Conservation (phyloP, 1,140 invertebrate genomes). For the Eciton burchellii region DNA sequence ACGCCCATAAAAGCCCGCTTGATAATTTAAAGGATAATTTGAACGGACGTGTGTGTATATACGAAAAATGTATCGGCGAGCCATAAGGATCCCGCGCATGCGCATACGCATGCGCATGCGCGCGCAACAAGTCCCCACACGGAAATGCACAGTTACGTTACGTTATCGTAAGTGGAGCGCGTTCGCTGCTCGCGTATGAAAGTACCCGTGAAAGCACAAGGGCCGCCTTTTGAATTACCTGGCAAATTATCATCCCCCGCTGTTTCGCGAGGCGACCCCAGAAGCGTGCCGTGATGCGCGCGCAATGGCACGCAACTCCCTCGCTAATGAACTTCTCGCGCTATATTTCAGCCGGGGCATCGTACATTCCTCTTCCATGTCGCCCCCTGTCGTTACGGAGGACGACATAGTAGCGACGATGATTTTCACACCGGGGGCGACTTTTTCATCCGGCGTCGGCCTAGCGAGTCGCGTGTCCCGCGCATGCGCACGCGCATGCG, state of each 20-base stretch:
- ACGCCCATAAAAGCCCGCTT: constrained; percentile 2
- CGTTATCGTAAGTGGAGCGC: constrained; percentile 58
- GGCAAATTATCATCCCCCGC: constrained; percentile 67
- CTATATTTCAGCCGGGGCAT: constrained; percentile 17
- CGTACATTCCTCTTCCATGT: constrained; percentile 44
- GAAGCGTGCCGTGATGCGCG: constrained; percentile 57
- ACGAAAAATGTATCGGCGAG: constrained; percentile 7
- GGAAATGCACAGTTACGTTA: constrained; percentile 56
- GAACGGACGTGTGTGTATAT: not conserved
- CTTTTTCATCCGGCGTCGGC: constrained; percentile 31
- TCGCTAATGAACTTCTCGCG: constrained; percentile 65
- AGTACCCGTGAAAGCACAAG: constrained; percentile 64
- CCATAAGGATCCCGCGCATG: not conserved
- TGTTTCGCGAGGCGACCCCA: constrained; percentile 55
- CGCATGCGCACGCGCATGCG: not conserved
- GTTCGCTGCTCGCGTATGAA: not conserved
- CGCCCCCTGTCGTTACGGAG: constrained; percentile 47
- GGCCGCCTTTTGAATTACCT: constrained; percentile 56
- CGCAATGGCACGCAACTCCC: constrained; percentile 64
- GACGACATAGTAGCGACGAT: constrained; percentile 49
- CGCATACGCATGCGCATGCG: not conserved
- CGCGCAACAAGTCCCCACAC: not conserved
- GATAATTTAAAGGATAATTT: constrained; percentile 38
- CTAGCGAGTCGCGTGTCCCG: no score
- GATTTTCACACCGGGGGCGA: constrained; percentile 46